These are phyloP conservation scores for Meandrina meandrites DNA, from an alignment of 92 coral and sea anemone genomes.

Conservation along the genomic window DNA sequence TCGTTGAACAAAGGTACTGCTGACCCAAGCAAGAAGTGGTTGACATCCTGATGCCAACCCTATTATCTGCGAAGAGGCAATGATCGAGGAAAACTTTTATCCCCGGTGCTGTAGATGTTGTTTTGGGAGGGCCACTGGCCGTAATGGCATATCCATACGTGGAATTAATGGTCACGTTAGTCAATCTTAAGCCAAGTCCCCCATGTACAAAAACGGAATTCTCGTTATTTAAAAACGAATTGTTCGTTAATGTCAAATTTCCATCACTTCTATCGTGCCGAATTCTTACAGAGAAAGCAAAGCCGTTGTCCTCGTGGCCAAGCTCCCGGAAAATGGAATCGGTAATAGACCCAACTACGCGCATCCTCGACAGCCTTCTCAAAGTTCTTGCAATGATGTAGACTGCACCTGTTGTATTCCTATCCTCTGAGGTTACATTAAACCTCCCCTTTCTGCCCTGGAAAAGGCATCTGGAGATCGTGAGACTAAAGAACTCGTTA, in stretches of 20 bases:
- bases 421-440: not conserved
- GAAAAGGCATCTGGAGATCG: conserved; percentile 15
- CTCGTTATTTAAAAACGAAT: conserved; percentile 2
- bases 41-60: conserved; percentile 5
- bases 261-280: not conserved
- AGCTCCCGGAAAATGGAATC: not conserved
- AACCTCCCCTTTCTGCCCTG: not conserved
- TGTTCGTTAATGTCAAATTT: not conserved
- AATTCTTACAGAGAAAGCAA: not conserved
- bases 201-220: not conserved
- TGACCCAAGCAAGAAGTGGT: not conserved
- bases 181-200: not conserved
- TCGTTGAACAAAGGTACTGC: not conserved
- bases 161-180: not conserved
- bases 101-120: not conserved
- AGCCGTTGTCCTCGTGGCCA: not conserved
- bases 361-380: not conserved
- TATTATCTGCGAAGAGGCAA: conserved; percentile 7
- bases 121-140: conserved; percentile 14
- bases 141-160: not conserved
- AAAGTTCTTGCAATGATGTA: not conserved
- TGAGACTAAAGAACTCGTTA: not conserved
- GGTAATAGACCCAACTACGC: not conserved
- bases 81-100: not conserved
- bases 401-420: not conserved